Evolutionary conservation across 2,888 invertebrate species (phyloP).

Genomic region (Sinelater perroti): DNA sequence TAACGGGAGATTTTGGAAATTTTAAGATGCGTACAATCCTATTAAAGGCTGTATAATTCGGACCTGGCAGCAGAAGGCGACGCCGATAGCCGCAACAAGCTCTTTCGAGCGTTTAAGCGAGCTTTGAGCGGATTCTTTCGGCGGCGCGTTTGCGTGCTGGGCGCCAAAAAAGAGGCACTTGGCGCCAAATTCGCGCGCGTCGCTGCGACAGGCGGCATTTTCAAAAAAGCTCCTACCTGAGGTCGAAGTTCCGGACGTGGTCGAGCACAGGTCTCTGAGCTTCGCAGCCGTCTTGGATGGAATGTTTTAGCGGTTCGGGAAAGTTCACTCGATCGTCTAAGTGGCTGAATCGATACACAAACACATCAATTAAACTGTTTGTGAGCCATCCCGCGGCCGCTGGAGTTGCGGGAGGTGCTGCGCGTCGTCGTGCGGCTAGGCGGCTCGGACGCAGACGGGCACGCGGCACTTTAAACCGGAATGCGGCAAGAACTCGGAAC

Average conservation of each 20-base stretch:
- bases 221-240: constrained; percentile 36
- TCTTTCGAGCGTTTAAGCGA: no score
- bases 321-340: constrained; percentile 30
- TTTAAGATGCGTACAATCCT: no score
- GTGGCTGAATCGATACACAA: constrained; percentile 34
- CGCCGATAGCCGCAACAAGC: no score
- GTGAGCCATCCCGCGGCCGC: constrained; percentile 21
- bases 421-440: neutral
- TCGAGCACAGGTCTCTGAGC: constrained; percentile 38
- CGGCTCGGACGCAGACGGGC: neutral
- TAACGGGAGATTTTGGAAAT: no score
- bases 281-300: constrained; percentile 44
- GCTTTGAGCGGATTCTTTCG: no score
- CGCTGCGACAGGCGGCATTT: neutral
- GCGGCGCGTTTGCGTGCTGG: neutral
- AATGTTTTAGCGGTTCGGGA: constrained; percentile 34
- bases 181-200: constrained; percentile 8
- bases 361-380: constrained; percentile 39
- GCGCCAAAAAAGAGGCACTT: no score
- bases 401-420: neutral
- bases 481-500: constrained; percentile 33
- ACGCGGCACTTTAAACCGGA: constrained; percentile 31
- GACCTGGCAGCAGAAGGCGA: no score
- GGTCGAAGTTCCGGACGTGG: constrained; percentile 34
- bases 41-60: no score